Base-by-base conservation (phyloP, 1,140 invertebrate genomes). In the Lepidurus arcticus region DNA sequence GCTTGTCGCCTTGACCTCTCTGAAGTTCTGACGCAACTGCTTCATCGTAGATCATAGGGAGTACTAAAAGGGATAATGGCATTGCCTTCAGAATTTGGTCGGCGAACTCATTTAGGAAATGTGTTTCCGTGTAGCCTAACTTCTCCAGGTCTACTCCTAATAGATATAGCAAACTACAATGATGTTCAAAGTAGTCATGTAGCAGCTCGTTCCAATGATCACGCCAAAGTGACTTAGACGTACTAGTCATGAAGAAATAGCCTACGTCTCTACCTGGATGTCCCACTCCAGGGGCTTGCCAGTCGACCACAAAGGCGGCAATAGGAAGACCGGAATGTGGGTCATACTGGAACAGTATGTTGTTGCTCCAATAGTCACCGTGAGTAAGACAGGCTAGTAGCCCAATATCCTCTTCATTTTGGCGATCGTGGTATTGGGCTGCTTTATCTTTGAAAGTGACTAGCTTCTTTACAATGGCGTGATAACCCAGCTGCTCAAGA, bases 271-370 rank as follows among this genome's bases (percentile, higher is more conserved):
- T 77, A 3, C 24, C 13, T 34, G 79, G 79, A 74, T 80, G 79
- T 11, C 76, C 79, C 13, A 77, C 47, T 4, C 75, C 11, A 7
- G 73, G 24, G 10, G 75, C 5, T 74, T 80, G 79, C 77, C 77
- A 80, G 43, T 80, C 79, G n/a, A 77, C 7, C 47, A 65, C 4
- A 65, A 0, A 13, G 9, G 43, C 74, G 5, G 26, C 73, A 5
- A 78, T 8, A 26, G 42, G 78, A 6, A 65, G 21, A 42, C 34
- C 78, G 34, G 21, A 42, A 34, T 77, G 43, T 7, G 74, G 76
- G 16, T 78, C 79, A 42, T 80, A 80, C 42, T 73, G 53, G 43
- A 77, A 80, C 26, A 80, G 53, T 65, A 80, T 80, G 44, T 80
- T 80, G 43, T 80, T 80, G 43, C 16, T 74, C 79, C 79, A 80